Base-by-base conservation (phyloP, 2,888 invertebrate genomes). In the Lycocerus yunnanus region DNA sequence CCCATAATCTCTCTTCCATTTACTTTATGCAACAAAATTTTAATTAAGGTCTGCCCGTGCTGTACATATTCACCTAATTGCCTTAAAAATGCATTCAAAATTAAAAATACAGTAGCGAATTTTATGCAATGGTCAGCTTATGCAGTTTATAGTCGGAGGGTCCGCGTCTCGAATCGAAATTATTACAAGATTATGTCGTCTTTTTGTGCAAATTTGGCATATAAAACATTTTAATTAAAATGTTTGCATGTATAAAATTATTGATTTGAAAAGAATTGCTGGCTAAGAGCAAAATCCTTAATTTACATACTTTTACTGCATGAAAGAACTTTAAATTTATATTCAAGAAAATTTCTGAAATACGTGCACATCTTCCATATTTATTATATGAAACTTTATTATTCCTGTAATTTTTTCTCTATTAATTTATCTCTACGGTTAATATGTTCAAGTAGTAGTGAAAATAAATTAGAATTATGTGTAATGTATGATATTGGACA, bases 401-500 rank as follows among this genome's bases (percentile, higher is more conserved):
- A 43, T 43, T 43, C 43, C 43, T 43, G 43, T 43, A 13, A 43
- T 43, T 43, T 43, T 43, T 43, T 18, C 20, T 63, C 18, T n/a
- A 18, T 20, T 16, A 63, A 63, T 63, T 63, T 18, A 63, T 63
- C 18, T 18, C 20, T 4, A 5, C 18, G 20, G 18, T 63, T 60
- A 60, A 15, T 63, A 18, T 43, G 43, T n/a, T 43, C 13, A n/a
- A 43, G 43, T 43, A 43, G 43, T 43, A 43, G 43, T 43, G 43
- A 43, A 43, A n/a, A 63, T 63, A 63, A 63, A 63, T 63, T 63
- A 63, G 61, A 63, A 63, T 63, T 63, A 63, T 63, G 16, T 11
- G 9, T 63, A 20, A 63, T 63, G 18, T 63, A 63, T 63, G 61
- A 20, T 63, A 20, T 63, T 63, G 61, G 61, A 63, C 61, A 61